These are phyloP conservation scores for Cephus runcator DNA, from an alignment of 2,888 invertebrate species.

Conservation along the genomic window DNA sequence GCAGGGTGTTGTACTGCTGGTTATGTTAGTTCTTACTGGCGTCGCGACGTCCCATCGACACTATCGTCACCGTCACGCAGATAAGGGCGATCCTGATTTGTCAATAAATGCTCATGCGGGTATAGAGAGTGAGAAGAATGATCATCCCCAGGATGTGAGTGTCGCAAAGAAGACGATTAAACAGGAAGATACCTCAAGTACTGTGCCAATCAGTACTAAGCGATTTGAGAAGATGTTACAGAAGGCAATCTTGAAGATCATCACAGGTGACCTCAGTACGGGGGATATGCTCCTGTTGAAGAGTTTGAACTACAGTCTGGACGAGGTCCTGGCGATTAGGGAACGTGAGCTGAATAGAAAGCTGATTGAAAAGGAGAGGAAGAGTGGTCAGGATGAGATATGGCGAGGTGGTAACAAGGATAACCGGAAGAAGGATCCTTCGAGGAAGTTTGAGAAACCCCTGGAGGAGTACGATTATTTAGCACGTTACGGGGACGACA, in stretches of 20 bases:
- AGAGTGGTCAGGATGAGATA: slow-evolving; percentile 5
- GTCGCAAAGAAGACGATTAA: background rate
- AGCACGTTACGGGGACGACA: background rate
- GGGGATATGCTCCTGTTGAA: slow-evolving; percentile 54
- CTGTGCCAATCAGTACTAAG: slow-evolving; percentile 46
- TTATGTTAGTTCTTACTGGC: background rate
- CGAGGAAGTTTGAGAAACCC: background rate
- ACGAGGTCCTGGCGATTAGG: slow-evolving; percentile 54
- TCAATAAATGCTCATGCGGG: background rate
- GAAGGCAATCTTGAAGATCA: slow-evolving; percentile 59
- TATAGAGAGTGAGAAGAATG: background rate
- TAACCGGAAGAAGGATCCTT: background rate
- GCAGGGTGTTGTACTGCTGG: background rate
- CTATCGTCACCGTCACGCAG: background rate
- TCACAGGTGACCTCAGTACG: slow-evolving; percentile 54
- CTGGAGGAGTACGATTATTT: background rate
- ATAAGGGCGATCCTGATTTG: background rate
- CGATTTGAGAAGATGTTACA: slow-evolving; percentile 58
- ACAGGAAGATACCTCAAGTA: background rate
- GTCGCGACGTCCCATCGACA: slow-evolving; percentile 8
- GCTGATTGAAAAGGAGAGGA: slow-evolving; percentile 35
- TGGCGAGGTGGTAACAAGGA: background rate
- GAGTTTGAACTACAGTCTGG: slow-evolving; percentile 56
- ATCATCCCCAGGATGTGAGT: background rate
- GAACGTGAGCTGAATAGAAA: slow-evolving; percentile 48